Conservation (phyloP, 2,797 vertebrate genomes). For the Xenentodon cancila region DNA sequence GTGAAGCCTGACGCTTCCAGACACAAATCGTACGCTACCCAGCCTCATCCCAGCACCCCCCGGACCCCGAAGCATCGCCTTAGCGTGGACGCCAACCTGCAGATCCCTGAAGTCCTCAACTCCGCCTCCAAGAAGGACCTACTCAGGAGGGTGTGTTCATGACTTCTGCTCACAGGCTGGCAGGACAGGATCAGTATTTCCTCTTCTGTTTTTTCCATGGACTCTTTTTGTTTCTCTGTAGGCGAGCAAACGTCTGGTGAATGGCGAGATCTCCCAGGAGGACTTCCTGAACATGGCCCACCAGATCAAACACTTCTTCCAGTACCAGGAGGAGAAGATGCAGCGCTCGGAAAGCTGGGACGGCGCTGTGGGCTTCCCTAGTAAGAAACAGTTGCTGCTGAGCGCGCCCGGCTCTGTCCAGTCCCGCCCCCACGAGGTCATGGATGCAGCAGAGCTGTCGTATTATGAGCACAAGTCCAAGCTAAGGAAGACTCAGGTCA, state of each 20-base stretch:
- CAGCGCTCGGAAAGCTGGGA: slow-evolving; percentile 89
- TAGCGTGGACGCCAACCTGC: slow-evolving; percentile 95
- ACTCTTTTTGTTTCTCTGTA: slow-evolving; percentile 49
- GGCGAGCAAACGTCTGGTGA: slow-evolving; percentile 90
- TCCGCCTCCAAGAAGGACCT: slow-evolving; percentile 94
- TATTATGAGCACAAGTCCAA: slow-evolving; percentile 98
- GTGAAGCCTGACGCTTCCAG: slow-evolving; percentile 85
- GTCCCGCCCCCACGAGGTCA: slow-evolving; percentile 17
- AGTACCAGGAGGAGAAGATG: slow-evolving; percentile 95
- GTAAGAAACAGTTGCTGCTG: slow-evolving; percentile 85
- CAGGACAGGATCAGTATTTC: too few species aligned
- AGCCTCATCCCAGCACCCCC: slow-evolving; percentile 85
- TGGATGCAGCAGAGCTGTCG: slow-evolving; percentile 88
- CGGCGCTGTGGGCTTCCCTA: slow-evolving; percentile 76
- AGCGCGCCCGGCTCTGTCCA: slow-evolving; percentile 18
- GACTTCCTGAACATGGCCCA: slow-evolving; percentile 95
- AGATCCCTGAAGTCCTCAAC: slow-evolving; percentile 95
- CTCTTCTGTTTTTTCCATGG: too few species aligned
- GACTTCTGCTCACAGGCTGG: too few species aligned
- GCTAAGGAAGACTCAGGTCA: slow-evolving; percentile 92
- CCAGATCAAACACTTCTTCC: slow-evolving; percentile 95
- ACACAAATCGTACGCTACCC: slow-evolving; percentile 85
- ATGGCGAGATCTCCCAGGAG: slow-evolving; percentile 93
- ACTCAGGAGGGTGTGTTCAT: slow-evolving; percentile 85
- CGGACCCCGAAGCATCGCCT: slow-evolving; percentile 91